Evolutionary conservation across 1,140 invertebrate genomes (phyloP).

Genomic region (Drosophila littoralis): DNA sequence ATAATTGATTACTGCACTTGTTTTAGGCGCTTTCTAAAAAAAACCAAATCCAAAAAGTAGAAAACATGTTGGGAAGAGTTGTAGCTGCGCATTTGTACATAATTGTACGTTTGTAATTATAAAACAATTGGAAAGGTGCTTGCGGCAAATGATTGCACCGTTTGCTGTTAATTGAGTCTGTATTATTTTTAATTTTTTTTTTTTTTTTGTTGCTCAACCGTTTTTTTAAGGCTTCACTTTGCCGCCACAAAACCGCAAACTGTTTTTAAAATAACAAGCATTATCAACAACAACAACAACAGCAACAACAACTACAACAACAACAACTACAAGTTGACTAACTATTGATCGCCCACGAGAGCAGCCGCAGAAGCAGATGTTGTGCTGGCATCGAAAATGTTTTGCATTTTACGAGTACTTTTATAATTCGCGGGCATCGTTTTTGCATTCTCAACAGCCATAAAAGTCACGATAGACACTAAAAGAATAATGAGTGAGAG

Average conservation of each 20-base stretch:
- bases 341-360: slow-evolving; percentile 29
- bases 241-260: slow-evolving; percentile 34
- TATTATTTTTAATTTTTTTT: slow-evolving; percentile 5
- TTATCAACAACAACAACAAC: slow-evolving; percentile 5
- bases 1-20: slow-evolving; percentile 79
- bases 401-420: slow-evolving; percentile 28
- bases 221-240: slow-evolving; percentile 34
- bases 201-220: not conserved
- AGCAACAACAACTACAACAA: slow-evolving; percentile 4
- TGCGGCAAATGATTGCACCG: slow-evolving; percentile 30
- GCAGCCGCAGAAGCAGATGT: slow-evolving; percentile 18
- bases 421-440: slow-evolving; percentile 17
- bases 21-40: slow-evolving; percentile 77
- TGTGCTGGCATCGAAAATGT: slow-evolving; percentile 6
- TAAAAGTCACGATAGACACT: slow-evolving; percentile 45
- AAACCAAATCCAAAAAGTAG: slow-evolving; percentile 17
- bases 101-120: slow-evolving; percentile 59
- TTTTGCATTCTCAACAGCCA: slow-evolving; percentile 66
- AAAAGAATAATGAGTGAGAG: not conserved
- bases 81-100: slow-evolving; percentile 13
- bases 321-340: not conserved
- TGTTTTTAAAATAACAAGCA: slow-evolving; percentile 24
- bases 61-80: slow-evolving; percentile 38
- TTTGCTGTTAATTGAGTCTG: slow-evolving; percentile 37
- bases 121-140: slow-evolving; percentile 78